A percentile compares a stretch with the other conserved stretches of the same genome.
Conservation (phyloP, 2,888 invertebrate species). For the Cloeon dipterum region DNA sequence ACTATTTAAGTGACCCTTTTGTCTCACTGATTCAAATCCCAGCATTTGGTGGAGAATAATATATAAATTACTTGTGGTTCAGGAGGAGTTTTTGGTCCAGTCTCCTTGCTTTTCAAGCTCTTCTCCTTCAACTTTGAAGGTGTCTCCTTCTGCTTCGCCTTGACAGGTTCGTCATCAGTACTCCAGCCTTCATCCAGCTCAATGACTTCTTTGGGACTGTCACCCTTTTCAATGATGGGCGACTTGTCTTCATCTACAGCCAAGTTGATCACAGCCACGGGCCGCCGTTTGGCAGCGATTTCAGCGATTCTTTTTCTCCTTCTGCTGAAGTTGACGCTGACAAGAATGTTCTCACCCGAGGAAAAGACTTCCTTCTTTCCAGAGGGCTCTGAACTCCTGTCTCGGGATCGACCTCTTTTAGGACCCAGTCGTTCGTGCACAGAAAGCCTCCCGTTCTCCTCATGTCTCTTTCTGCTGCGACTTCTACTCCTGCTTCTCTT, state of each 20-base stretch:
- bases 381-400: constrained; percentile 26
- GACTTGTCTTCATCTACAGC: no score
- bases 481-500: constrained; percentile 3
- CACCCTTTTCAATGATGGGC: constrained; percentile 60
- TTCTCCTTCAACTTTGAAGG: constrained; percentile 7
- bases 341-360: constrained; percentile 78
- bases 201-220: constrained; percentile 59
- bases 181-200: constrained; percentile 39
- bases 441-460: constrained; percentile 3
- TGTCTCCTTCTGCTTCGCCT: constrained; percentile 11
- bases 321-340: constrained; percentile 67
- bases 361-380: constrained; percentile 81
- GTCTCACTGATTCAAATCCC: no score
- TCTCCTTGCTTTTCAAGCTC: constrained; percentile 9
- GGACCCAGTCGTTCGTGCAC: constrained; percentile 1
- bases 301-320: constrained; percentile 15
- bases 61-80: constrained; percentile 45
- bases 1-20: no score
- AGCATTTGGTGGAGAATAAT: no score
- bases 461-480: not conserved
- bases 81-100: constrained; percentile 50
- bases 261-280: constrained; percentile 65
- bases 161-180: constrained; percentile 5
- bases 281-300: constrained; percentile 29
- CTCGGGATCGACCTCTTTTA: constrained; percentile 9